A percentile compares a stretch with the other conserved stretches of the same genome.
Evolutionary conservation across 2,888 invertebrate species (phyloP).

Genomic region (Adelphocoris suturalis): DNA sequence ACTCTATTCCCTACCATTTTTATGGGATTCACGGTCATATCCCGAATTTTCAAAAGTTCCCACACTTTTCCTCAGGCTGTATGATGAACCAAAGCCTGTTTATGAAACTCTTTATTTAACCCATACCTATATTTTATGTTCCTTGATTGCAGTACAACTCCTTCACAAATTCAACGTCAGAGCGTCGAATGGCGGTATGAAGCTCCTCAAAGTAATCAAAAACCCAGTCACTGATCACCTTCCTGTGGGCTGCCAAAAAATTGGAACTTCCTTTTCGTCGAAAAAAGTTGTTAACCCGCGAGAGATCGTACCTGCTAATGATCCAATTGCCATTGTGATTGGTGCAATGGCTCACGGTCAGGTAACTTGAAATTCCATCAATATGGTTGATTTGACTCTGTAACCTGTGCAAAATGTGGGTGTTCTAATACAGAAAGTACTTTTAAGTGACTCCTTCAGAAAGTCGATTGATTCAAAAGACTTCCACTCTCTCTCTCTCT

Average conservation of each 20-base stretch:
- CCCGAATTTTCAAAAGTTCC: too few relatives aligned
- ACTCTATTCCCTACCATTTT: too few relatives aligned
- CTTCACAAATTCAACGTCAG: constrained; percentile 96
- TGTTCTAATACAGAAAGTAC: too few relatives aligned
- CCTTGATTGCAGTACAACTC: constrained; percentile 88
- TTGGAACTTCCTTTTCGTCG: constrained; percentile 93
- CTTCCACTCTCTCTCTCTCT: too few relatives aligned
- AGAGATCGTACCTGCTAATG: constrained; percentile 90
- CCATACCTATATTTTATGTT: too few relatives aligned
- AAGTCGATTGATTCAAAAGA: too few relatives aligned
- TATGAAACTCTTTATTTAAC: too few relatives aligned
- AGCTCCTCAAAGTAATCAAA: constrained; percentile 96
- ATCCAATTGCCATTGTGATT: constrained; percentile 92
- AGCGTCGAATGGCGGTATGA: constrained; percentile 92
- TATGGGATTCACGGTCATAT: too few relatives aligned
- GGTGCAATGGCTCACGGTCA: constrained; percentile 99
- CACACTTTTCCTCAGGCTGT: too few relatives aligned
- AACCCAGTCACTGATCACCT: constrained; percentile 97
- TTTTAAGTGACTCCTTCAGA: too few relatives aligned
- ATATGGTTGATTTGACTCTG: not conserved
- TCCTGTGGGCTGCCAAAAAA: constrained; percentile 94
- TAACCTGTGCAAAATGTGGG: too few relatives aligned
- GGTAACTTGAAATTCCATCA: constrained; percentile 79
- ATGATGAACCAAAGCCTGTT: too few relatives aligned
- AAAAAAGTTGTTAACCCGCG: constrained; percentile 85